phyloP scores from a whole-genome alignment of 2,888 invertebrate species.

The Andrena bucephala region DNA sequence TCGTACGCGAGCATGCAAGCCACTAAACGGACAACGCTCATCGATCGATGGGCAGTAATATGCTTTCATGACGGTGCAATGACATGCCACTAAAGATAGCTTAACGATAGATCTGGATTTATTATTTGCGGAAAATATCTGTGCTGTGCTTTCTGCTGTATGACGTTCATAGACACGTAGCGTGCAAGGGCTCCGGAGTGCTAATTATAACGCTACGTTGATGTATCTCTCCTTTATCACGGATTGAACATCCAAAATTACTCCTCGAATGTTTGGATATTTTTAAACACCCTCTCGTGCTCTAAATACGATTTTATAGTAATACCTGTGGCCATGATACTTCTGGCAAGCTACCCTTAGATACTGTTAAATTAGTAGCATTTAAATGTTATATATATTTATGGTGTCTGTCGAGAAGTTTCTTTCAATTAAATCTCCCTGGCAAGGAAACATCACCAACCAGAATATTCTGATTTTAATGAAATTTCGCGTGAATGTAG shows the following conservation, averaged over 20 bases:
- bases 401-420: background rate
- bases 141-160: constrained; percentile 8
- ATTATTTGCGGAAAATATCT: constrained; percentile 42
- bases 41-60: constrained; percentile 50
- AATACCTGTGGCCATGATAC: background rate
- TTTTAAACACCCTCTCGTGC: background rate
- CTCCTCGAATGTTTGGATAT: background rate
- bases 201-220: constrained; percentile 33
- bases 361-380: background rate
- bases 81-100: constrained; percentile 52
- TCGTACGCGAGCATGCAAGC: constrained; percentile 21
- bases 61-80: constrained; percentile 56
- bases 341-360: background rate
- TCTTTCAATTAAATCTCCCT: too few relatives aligned
- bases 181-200: background rate
- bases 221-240: background rate
- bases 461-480: too few relatives aligned
- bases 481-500: too few relatives aligned
- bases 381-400: background rate
- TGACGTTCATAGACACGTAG: constrained; percentile 5
- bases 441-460: too few relatives aligned
- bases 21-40: background rate
- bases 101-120: constrained; percentile 31
- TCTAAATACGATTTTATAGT: background rate
- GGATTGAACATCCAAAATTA: background rate